phyloP scores from a whole-genome alignment of 2,113 vertebrate species.

The Hypocryptadius cinnamomeus region DNA sequence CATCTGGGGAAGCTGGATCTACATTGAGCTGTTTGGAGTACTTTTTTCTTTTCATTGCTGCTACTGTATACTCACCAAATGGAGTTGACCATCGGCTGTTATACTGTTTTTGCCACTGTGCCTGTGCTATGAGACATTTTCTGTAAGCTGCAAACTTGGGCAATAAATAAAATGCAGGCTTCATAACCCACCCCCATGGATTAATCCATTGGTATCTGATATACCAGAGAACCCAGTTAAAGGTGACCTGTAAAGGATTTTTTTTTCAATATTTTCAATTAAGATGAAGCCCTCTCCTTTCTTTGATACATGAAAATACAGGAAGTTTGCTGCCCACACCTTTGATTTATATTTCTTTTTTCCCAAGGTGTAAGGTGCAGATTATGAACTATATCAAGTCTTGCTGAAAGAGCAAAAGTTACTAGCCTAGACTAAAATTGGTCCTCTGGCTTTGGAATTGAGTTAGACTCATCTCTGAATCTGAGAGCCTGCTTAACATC shows the following conservation, averaged over 20 bases:
- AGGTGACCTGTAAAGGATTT: conserved; percentile 29
- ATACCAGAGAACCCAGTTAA: background rate
- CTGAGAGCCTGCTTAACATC: background rate
- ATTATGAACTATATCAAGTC: background rate
- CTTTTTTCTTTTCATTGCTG: conserved; percentile 71
- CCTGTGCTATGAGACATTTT: conserved; percentile 80
- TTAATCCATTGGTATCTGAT: background rate
- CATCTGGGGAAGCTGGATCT: conserved; percentile 56
- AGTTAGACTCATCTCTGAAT: background rate
- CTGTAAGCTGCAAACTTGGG: conserved; percentile 74
- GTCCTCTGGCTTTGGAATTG: background rate
- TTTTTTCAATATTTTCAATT: background rate
- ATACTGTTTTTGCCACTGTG: conserved; percentile 92
- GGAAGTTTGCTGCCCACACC: background rate
- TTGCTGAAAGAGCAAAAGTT: background rate
- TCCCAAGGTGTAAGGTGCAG: background rate
- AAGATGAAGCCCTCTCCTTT: background rate
- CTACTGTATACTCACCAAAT: conserved; percentile 71
- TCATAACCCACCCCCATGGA: background rate
- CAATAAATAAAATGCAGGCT: conserved; percentile 64
- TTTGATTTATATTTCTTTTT: background rate
- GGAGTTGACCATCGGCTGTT: conserved; percentile 76
- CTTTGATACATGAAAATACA: background rate
- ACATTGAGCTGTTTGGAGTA: conserved; percentile 51
- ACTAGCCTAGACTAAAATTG: background rate